These are phyloP conservation scores for Eupithecia centaureata DNA, from an alignment of 2,888 invertebrate genomes.

Conservation along the genomic window DNA sequence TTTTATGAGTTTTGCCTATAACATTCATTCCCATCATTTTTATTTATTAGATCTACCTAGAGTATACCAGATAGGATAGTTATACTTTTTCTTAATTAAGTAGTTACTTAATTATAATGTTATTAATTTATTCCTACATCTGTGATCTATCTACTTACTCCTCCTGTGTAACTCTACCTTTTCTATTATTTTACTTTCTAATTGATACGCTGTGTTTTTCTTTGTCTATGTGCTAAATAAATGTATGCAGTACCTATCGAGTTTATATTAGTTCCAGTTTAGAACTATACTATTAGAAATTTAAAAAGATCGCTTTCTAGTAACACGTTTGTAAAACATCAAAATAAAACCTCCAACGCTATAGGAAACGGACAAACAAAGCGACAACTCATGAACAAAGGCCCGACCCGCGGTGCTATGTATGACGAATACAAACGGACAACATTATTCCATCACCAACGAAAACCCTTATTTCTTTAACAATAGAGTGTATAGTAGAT, in stretches of 20 bases:
- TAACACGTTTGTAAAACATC: conserved; percentile 62
- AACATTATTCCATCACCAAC: conserved; percentile 42
- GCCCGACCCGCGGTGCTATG: conserved; percentile 58
- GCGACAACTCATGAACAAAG: conserved; percentile 67
- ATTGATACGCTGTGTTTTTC: no score
- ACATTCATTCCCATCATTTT: no score
- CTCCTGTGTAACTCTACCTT: no score
- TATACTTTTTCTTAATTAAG: not conserved
- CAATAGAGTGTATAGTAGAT: conserved; percentile 41
- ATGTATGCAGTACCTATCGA: no score
- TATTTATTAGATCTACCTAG: not conserved
- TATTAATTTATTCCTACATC: no score
- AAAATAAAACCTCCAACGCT: conserved; percentile 56
- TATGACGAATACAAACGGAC: conserved; percentile 58
- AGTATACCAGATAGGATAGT: not conserved
- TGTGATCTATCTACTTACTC: no score
- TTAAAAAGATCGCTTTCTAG: conserved; percentile 1
- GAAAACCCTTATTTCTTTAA: conserved; percentile 28
- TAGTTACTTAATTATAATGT: no score
- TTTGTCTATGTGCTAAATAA: no score
- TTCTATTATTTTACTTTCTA: no score
- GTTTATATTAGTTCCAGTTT: no score
- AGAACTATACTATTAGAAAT: not conserved
- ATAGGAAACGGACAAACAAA: conserved; percentile 64
- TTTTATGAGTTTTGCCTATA: conserved; percentile 12